Evolutionary conservation across 1,140 invertebrate genomes (phyloP), one percentile per base, ranked within the genome.

Genomic region (Cydia amplana): DNA sequence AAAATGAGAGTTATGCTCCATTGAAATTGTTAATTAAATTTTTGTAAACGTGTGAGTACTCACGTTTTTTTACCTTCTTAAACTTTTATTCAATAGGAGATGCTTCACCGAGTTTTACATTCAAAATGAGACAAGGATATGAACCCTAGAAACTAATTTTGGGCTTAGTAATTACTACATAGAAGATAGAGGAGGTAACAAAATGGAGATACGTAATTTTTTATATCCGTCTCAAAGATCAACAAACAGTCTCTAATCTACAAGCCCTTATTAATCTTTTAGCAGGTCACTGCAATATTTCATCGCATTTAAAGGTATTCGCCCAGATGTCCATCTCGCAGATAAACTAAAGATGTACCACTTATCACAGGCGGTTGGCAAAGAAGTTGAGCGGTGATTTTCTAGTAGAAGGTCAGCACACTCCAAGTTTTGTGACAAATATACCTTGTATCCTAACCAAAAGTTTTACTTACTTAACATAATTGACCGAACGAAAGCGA

Each of bases 1-100:
- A 70, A 79, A 82, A 80, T 78, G 74, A 70, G 65, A 70, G 65
- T 70, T 25, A 36, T 18, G 25, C 7, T 70, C 32, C 32, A 18
- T 70, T 36, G 28, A 70, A 70, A 70, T 12, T 70, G 36, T 70
- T 70, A 70, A 70, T 70, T 70, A 70, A 70, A 70, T n/a, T 70
- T 70, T 18, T 16, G 65, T 32, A 70, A 70, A 70, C 65, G 65
- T 43, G 32, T 70, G 14, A 36, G 65, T 40, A 70, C 36, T 60
- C 28, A 67, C 28, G 64, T n/a, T 16, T 32, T 10, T 67, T 28
- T 7, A n/a, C n/a, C n/a, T 18, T 7, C 43, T 46, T 16, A 4
- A 5, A 20, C 16, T 18, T 10, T n/a, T 20, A 18, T 55, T 18
- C 51, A n/a, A 5, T 18, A 18, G 51, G 4, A 12, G 43, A 16